Evolutionary conservation across 2,888 invertebrate species (phyloP).

Genomic region (Terebella lapidaria): DNA sequence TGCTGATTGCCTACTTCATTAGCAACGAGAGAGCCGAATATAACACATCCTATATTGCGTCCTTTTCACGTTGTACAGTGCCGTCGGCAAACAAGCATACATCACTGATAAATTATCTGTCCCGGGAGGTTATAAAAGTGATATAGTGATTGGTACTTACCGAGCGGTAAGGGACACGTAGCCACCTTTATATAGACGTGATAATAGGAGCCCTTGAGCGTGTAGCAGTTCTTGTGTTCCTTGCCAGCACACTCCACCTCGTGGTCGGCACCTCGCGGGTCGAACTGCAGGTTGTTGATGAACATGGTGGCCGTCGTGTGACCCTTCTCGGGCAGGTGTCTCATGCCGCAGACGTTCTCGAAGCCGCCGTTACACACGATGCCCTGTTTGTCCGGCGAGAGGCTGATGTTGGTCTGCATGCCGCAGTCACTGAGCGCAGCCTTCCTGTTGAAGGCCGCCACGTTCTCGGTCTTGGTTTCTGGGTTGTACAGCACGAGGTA

Average conservation of each 20-base stretch:
- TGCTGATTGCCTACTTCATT: no score
- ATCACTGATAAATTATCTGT: no score
- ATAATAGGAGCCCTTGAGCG: conserved; percentile 21
- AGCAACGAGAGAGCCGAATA: no score
- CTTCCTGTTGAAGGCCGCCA: conserved; percentile 8
- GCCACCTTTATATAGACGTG: conserved; percentile 22
- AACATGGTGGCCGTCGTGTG: conserved; percentile 16
- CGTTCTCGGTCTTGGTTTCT: conserved; percentile 1
- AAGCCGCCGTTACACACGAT: conserved; percentile 22
- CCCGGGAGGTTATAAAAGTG: no score
- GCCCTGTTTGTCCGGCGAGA: conserved; percentile 22
- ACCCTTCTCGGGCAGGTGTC: conserved; percentile 20
- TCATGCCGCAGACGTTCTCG: conserved; percentile 19
- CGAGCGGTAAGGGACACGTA: conserved; percentile 9
- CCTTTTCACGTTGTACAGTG: no score
- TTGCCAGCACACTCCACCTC: conserved; percentile 8
- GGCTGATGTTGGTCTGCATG: conserved; percentile 17
- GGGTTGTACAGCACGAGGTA: conserved; percentile 24
- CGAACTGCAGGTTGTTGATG: conserved; percentile 19
- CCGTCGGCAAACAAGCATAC: no score
- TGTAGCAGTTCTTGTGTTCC: conserved; percentile 11
- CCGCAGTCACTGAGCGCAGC: conserved; percentile 18
- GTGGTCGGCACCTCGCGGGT: conserved; percentile 18
- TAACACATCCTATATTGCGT: no score
- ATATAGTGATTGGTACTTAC: no score